These are phyloP conservation scores for Craterocephalus amniculus DNA, from an alignment of 2,797 vertebrate species.

Conservation along the genomic window DNA sequence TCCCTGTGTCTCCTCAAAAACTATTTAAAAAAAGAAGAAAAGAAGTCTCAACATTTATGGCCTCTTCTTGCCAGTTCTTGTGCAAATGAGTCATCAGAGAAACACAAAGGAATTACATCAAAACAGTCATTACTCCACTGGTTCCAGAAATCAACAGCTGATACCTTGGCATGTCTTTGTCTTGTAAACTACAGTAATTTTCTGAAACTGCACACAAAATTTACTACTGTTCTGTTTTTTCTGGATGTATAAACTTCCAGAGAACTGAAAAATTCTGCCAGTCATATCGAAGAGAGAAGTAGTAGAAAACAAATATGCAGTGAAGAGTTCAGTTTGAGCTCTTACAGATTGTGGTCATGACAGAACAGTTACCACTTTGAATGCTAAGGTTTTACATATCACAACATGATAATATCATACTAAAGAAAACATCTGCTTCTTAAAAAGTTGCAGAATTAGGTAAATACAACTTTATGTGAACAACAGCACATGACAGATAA, in stretches of 20 bases:
- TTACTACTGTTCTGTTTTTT: not conserved
- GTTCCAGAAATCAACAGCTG: not conserved
- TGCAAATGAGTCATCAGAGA: not conserved
- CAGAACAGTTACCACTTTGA: no score
- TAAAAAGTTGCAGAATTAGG: no score
- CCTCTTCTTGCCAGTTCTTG: not conserved
- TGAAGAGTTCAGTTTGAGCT: no score
- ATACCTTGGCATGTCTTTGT: not conserved
- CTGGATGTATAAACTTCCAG: not conserved
- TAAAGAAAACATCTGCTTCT: no score
- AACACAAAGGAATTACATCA: slow-evolving; percentile 17
- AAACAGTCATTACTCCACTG: not conserved
- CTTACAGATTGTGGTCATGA: no score
- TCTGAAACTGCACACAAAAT: no score
- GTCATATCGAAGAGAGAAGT: no score
- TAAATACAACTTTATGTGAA: no score
- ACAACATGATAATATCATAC: no score
- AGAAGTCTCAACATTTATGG: not conserved
- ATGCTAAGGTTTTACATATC: no score
- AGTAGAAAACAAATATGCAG: no score
- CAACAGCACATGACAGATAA: no score
- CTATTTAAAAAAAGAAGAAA: not conserved
- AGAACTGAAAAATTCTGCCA: not conserved
- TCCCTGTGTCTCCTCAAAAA: not conserved
- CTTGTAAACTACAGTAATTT: not conserved